These are phyloP conservation scores for Zoanthus solanderi DNA, from an alignment of 92 coral and sea anemone genomes.

Conservation along the genomic window DNA sequence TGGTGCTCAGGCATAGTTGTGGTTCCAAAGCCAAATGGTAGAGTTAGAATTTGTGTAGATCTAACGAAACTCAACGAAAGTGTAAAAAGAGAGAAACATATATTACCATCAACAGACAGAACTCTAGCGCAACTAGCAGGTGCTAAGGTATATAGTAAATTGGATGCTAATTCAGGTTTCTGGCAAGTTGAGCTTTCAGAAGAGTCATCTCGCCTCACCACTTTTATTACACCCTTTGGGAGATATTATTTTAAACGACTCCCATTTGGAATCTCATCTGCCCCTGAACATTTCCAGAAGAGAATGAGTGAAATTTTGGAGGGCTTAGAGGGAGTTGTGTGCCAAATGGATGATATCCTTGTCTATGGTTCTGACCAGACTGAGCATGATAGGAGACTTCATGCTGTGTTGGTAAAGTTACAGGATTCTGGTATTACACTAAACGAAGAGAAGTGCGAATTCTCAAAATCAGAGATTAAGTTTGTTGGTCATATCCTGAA, in stretches of 20 bases:
- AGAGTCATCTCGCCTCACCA: constrained; percentile 5
- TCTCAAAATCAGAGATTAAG: constrained; percentile 6
- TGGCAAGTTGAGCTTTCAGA: neutral
- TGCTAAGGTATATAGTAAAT: constrained; percentile 13
- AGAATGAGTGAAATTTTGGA: neutral
- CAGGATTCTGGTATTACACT: constrained; percentile 34
- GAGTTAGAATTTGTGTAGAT: neutral
- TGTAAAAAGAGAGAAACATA: neutral
- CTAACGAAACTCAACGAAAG: neutral
- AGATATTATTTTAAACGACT: constrained; percentile 13
- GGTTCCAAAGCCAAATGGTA: too few relatives aligned
- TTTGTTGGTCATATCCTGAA: constrained; percentile 39
- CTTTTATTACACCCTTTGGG: neutral
- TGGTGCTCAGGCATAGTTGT: constrained; percentile 3
- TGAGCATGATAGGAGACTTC: constrained; percentile 17
- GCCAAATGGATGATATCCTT: constrained; percentile 1
- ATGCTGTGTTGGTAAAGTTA: constrained; percentile 8
- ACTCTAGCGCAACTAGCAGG: neutral
- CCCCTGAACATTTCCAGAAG: constrained; percentile 6
- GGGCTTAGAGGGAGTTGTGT: neutral
- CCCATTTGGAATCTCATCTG: constrained; percentile 6
- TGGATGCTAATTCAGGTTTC: constrained; percentile 7
- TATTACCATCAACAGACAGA: constrained; percentile 1
- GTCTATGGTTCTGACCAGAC: neutral
- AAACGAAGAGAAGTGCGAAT: constrained; percentile 37